Base-by-base conservation (phyloP, 2,113 vertebrate genomes). In the Cyanocitta stelleri region DNA sequence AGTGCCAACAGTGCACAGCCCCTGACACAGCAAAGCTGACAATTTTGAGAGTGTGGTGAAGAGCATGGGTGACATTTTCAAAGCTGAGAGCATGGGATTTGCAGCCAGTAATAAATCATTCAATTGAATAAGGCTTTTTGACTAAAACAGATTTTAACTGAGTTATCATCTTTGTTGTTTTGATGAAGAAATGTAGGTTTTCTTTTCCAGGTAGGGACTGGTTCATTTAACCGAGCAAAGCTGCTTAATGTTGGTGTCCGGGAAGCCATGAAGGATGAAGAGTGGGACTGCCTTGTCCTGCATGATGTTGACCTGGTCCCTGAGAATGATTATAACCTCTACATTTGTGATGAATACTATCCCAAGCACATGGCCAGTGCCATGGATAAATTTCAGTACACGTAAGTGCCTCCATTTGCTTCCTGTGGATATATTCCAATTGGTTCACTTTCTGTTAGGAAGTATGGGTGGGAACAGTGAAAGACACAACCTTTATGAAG, bases 221-320 rank as follows among this genome's bases (percentile, higher is more conserved):
- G 95, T 27, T 97, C 97, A 0, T 98, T 98, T 89, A 98, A 98
- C 89, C 85, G 97, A 83, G 98, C 98, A 69, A 98, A 98, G 82
- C 96, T 98, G n/a, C 97, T 98, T 21, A 98, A 98, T 26, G 76
- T 98, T 30, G 98, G 98, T 27, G 97, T 98, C 80, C 93, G 97
- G 48, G 98, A 98, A 46, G 98, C 98, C 86, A 84, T 98, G 95
- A 97, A 96, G 58, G 97, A 98, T 84, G 96, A 98, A 26, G 97
- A 98, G 72, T 98, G 98, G 98, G 97, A 98, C 93, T 98, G 98
- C 81, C 93, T 98, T 22, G 89, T 98, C 32, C 90, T 98, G n/a
- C 98, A 98, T 3, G 97, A 98, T 17, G 91, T 98, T 14, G 82
- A 98, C 76, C 95, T 98, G 7, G 92, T 98, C 30, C 98, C 98